Evolutionary conservation across 1,140 invertebrate genomes (phyloP).

Genomic region (Brachionus koreanus): DNA sequence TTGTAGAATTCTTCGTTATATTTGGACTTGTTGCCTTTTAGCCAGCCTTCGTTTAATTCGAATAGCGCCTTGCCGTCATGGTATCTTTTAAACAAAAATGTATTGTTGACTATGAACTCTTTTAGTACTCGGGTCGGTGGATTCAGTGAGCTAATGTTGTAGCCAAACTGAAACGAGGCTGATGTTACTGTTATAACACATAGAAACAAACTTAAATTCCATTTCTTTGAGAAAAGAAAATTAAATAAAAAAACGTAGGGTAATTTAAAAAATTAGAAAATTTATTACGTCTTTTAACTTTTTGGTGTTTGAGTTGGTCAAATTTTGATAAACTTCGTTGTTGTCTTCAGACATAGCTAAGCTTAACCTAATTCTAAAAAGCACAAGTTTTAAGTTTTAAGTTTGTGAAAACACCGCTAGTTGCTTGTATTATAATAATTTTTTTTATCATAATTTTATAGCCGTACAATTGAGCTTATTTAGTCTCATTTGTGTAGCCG

Average conservation of each 20-base stretch:
- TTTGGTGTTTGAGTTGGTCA: background rate
- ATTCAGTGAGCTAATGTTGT: conserved; percentile 27
- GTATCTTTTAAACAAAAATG: conserved; percentile 7
- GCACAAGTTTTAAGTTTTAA: background rate
- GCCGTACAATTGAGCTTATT: background rate
- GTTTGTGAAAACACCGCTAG: background rate
- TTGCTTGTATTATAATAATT: background rate
- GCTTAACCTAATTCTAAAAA: background rate
- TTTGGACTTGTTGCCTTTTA: background rate
- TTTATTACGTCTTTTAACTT: background rate
- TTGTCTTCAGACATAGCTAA: background rate
- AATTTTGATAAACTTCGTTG: background rate
- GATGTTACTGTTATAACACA: conserved; percentile 5
- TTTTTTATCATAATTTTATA: background rate
- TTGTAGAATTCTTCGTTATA: background rate
- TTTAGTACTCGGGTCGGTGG: background rate
- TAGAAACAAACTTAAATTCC: conserved; percentile 9
- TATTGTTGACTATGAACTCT: background rate
- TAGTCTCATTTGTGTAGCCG: background rate
- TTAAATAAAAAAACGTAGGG: background rate
- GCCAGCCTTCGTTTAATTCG: conserved; percentile 24
- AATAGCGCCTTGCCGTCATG: conserved; percentile 14
- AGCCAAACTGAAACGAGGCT: conserved; percentile 40
- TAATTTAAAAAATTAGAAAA: too few relatives aligned
- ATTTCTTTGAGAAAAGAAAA: background rate